Percentiles rank a stretch among this genome's conserved stretches.
Conservation (phyloP, 2,888 invertebrate species). For the Tachina grossa region DNA sequence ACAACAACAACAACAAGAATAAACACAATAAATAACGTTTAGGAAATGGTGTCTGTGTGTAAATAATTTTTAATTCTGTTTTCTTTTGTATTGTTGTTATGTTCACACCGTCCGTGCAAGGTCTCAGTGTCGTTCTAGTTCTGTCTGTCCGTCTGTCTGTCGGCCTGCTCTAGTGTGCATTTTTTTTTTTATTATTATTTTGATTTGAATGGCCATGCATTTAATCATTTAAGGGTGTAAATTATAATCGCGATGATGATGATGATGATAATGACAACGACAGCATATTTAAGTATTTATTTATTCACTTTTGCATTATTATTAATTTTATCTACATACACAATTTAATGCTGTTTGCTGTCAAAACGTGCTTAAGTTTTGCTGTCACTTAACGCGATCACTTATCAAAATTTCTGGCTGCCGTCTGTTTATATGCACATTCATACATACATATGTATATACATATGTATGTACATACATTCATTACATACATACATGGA, state of each 20-base stretch:
- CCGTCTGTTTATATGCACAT: not conserved
- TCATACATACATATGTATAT: not conserved
- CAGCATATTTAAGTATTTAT: slow-evolving; percentile 34
- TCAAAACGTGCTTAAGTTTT: slow-evolving; percentile 57
- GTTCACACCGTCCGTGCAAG: slow-evolving; percentile 17
- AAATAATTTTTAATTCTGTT: slow-evolving; percentile 47
- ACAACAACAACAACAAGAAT: not conserved
- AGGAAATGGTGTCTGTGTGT: slow-evolving; percentile 11
- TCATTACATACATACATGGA: not conserved
- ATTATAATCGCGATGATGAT: slow-evolving; percentile 27
- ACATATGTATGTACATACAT: not conserved
- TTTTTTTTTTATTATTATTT: slow-evolving; percentile 42
- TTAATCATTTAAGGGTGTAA: slow-evolving; percentile 57
- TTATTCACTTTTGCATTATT: slow-evolving; percentile 30
- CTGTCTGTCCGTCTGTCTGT: not conserved
- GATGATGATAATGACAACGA: slow-evolving; percentile 30
- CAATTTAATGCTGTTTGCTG: slow-evolving; percentile 55
- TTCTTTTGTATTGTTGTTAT: slow-evolving; percentile 26
- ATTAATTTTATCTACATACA: slow-evolving; percentile 30
- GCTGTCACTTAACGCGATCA: slow-evolving; percentile 27
- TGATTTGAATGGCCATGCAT: slow-evolving; percentile 56
- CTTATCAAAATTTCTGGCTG: not conserved
- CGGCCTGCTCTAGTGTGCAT: slow-evolving; percentile 24
- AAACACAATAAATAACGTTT: not conserved
- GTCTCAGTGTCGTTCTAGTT: not conserved